Conservation (phyloP, 2,888 invertebrate species). For the Anoplius nigerrimus region DNA sequence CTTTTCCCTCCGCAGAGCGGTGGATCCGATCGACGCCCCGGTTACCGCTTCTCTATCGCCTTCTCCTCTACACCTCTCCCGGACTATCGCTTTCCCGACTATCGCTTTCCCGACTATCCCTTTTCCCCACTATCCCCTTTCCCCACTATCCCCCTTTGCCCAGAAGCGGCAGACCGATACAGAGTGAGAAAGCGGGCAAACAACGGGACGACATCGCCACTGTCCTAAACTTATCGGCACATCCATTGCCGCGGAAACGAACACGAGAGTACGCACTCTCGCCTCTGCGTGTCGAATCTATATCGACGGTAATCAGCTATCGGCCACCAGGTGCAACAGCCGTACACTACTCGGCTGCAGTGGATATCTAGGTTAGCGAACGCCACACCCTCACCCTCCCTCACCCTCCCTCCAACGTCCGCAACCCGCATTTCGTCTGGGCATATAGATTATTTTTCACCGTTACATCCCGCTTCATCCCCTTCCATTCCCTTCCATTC, state of each 20-base stretch:
- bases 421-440: slow-evolving; percentile 30
- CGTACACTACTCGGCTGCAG: slow-evolving; percentile 37
- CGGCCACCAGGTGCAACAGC: slow-evolving; percentile 42
- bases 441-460: slow-evolving; percentile 38
- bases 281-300: slow-evolving; percentile 34
- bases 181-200: slow-evolving; percentile 23
- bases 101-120: not conserved
- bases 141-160: no score
- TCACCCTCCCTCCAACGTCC: not conserved
- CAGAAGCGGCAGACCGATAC: slow-evolving; percentile 16
- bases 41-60: not conserved
- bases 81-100: no score
- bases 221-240: slow-evolving; percentile 33
- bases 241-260: slow-evolving; percentile 33
- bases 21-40: no score
- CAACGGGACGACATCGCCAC: slow-evolving; percentile 26
- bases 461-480: slow-evolving; percentile 16
- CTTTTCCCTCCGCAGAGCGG: not conserved
- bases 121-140: no score
- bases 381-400: slow-evolving; percentile 1
- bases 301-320: slow-evolving; percentile 50
- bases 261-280: slow-evolving; percentile 29
- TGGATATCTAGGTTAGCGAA: slow-evolving; percentile 39
- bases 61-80: not conserved
- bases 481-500: slow-evolving; percentile 3